phyloP scores from a whole-genome alignment of 2,888 invertebrate species.

The Epinotia ramella region DNA sequence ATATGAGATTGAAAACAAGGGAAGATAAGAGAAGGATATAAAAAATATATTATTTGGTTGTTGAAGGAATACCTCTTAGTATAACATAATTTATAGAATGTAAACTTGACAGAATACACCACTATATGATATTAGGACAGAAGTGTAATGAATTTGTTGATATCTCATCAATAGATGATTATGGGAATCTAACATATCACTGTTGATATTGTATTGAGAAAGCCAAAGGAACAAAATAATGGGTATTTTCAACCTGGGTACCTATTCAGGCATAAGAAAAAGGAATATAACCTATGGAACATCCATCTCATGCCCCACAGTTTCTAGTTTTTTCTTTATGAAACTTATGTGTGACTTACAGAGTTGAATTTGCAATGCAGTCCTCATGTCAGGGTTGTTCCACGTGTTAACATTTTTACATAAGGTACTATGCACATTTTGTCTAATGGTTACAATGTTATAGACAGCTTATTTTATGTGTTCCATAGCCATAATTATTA shows the following conservation, averaged over 20 bases:
- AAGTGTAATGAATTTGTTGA: no score
- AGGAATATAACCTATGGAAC: no score
- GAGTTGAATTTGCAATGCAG: no score
- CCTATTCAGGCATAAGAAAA: neutral
- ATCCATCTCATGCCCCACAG: no score
- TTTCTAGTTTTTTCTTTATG: no score
- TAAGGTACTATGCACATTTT: no score
- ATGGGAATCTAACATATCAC: neutral
- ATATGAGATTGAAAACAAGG: constrained; percentile 31
- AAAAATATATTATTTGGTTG: constrained; percentile 2
- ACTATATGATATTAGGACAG: neutral
- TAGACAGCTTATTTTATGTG: neutral
- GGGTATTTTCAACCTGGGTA: neutral
- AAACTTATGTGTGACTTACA: no score
- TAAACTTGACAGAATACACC: neutral
- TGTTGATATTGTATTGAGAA: neutral
- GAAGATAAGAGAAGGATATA: constrained; percentile 9
- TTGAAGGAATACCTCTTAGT: constrained; percentile 14
- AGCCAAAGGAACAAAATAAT: neutral
- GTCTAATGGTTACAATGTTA: neutral
- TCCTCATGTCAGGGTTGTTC: no score
- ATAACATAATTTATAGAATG: neutral
- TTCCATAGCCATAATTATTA: constrained; percentile 3
- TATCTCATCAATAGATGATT: no score
- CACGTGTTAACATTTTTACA: no score